Evolutionary conservation across 2,797 vertebrate genomes (phyloP), one percentile per base, ranked within the genome.

Genomic region (Petrocephalus sullivani): DNA sequence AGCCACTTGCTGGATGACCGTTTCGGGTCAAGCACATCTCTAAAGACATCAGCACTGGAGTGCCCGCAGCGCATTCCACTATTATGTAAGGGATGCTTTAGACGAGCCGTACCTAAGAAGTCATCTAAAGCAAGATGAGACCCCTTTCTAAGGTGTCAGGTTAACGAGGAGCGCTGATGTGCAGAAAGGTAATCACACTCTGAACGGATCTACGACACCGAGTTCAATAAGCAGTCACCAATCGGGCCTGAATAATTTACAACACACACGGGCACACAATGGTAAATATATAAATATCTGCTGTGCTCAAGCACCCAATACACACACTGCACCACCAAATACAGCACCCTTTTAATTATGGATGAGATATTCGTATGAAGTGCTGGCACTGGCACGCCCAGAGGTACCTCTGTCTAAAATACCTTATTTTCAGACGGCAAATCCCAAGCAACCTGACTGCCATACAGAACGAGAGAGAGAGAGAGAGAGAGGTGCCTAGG

Each of bases 271-370:
- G 60, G 61, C 53, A 87, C 92, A 90, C 86, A 90, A 89, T 91
- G 90, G 92, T 92, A 94, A 95, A 95, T 95, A 95, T 94, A 96
- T 95, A 95, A 95, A 92, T 93, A 94, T 94, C 91, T 92, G 86
- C 89, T 92, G 93, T 90, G 92, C 91, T 92, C 92, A 91, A 93
- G 95, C 95, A 95, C 92, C 95, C 95, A 95, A 95, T 95, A 94
- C 93, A 94, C 92, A 93, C 91, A 93, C 93, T 87, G 90, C 91
- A 92, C 93, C 92, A 92, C 92, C 92, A 93, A 94, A 94, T 94
- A 93, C 95, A 96, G 95, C 95, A 94, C 90, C 92, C 93, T 93
- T 94, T 96, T 95, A 96, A 96, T 96, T 96, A 96, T 96, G 95
- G 93, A 96, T 94, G 95, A 96, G 95, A 95, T 94, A 94, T 95